Evolutionary conservation across 1,140 invertebrate species (phyloP).

Genomic region (Ceratitis capitata): DNA sequence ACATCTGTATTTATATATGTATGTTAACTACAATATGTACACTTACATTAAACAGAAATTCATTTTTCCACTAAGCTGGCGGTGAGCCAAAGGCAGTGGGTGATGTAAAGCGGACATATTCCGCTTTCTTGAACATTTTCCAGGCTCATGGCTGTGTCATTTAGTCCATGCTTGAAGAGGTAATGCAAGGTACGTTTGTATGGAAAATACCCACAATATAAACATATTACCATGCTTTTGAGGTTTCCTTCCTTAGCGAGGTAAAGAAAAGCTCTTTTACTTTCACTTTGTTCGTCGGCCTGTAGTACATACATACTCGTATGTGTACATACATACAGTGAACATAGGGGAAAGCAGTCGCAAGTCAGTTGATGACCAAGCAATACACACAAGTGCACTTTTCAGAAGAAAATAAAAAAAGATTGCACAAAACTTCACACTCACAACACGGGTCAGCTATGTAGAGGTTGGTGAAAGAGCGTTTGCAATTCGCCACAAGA

Average conservation of each 20-base stretch:
- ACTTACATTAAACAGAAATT: no score
- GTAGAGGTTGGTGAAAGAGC: not conserved
- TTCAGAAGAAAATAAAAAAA: not conserved
- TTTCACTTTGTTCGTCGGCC: not conserved
- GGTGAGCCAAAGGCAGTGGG: not conserved
- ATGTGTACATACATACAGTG: no score
- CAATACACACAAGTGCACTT: not conserved
- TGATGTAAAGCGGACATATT: not conserved
- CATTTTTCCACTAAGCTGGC: not conserved
- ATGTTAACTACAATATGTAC: no score
- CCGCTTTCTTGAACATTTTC: not conserved
- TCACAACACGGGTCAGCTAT: not conserved
- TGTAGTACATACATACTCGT: not conserved
- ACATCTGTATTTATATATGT: no score
- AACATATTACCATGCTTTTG: not conserved
- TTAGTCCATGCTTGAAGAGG: not conserved
- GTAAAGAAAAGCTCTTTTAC: not conserved
- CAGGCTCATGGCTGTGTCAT: not conserved
- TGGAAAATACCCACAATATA: not conserved
- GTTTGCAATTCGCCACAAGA: not conserved
- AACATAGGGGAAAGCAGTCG: no score
- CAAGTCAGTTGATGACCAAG: not conserved
- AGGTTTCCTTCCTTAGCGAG: not conserved
- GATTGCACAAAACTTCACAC: no score
- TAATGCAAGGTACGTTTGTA: not conserved